Evolutionary conservation across 2,113 vertebrate genomes (phyloP).

Genomic region (Prinia subflava): DNA sequence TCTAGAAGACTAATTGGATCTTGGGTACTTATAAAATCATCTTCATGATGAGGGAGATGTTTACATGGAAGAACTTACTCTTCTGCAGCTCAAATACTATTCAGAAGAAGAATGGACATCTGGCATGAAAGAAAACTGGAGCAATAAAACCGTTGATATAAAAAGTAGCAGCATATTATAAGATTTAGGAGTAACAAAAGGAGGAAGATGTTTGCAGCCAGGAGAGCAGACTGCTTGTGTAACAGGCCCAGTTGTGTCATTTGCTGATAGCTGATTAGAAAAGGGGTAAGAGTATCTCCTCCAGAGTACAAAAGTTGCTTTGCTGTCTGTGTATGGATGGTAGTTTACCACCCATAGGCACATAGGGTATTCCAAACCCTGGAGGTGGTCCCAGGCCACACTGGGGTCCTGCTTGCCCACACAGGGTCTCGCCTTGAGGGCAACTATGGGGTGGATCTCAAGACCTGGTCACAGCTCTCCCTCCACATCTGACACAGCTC

Average conservation of each 20-base stretch:
- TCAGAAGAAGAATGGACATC: neutral
- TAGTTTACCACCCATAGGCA: neutral
- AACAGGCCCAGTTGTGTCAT: neutral
- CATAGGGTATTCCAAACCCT: neutral
- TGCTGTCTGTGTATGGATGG: neutral
- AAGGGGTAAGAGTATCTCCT: neutral
- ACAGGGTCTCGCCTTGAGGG: neutral
- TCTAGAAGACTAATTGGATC: neutral
- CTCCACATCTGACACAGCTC: neutral
- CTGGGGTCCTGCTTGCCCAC: neutral
- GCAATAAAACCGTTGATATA: neutral
- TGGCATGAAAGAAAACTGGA: neutral
- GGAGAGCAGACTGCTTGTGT: neutral
- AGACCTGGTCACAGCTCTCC: neutral
- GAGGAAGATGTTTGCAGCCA: neutral
- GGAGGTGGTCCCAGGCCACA: neutral
- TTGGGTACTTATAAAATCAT: neutral
- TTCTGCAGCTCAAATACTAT: neutral
- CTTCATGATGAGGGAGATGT: neutral
- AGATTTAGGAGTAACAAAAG: neutral
- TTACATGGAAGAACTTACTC: neutral
- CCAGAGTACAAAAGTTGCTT: neutral
- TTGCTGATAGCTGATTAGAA: neutral
- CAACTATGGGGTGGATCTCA: neutral
- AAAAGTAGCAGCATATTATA: neutral